phyloP scores from a whole-genome alignment of 2,113 vertebrate species.

The Podarcis muralis region DNA sequence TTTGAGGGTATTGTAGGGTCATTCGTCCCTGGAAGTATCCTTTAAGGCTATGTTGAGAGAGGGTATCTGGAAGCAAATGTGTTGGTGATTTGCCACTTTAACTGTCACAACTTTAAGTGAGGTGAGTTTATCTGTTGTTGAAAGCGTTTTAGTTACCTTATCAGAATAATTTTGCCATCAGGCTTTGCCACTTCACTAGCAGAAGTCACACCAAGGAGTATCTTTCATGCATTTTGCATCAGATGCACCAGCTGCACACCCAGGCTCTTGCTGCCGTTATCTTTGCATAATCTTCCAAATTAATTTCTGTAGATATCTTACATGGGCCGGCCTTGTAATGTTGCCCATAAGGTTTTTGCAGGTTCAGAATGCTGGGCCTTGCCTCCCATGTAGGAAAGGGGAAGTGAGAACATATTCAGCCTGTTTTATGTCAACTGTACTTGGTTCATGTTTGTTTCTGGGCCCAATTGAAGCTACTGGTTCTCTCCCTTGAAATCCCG shows the following conservation, averaged over 20 bases:
- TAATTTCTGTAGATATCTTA: neutral
- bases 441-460: neutral
- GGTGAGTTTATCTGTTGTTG: too few relatives aligned
- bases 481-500: neutral
- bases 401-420: neutral
- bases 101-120: too few relatives aligned
- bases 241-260: neutral
- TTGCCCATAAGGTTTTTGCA: neutral
- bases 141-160: neutral
- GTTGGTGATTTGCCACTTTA: neutral
- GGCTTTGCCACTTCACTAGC: neutral
- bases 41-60: neutral
- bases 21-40: neutral
- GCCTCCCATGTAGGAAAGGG: neutral
- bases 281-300: neutral
- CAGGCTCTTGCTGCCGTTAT: neutral
- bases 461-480: neutral
- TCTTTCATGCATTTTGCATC: neutral
- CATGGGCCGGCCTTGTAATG: neutral
- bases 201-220: neutral
- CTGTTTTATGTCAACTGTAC: neutral
- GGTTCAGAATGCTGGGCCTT: neutral
- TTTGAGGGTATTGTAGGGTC: neutral
- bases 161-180: neutral
- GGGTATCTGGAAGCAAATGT: neutral